A percentile compares a stretch with the other conserved stretches of the same genome.
Evolutionary conservation across 2,888 invertebrate genomes (phyloP).

Genomic region (Thymelicus lineola): DNA sequence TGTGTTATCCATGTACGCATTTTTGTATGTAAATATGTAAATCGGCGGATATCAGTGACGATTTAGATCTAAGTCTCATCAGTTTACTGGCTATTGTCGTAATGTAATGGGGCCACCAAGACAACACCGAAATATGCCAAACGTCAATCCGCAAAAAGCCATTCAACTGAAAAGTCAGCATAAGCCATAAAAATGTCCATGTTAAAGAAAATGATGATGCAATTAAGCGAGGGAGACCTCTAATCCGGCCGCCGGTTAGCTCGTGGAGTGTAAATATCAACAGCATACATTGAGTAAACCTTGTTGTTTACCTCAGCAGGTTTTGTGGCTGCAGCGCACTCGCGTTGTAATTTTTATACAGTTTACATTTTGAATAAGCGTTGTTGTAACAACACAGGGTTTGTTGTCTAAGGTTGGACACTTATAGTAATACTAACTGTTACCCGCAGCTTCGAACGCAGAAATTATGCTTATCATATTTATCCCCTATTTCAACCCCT

Average conservation of each 20-base stretch:
- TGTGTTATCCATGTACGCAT: too few relatives aligned
- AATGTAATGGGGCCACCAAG: background rate
- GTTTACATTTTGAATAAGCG: slow-evolving; percentile 8
- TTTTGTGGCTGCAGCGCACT: slow-evolving; percentile 42
- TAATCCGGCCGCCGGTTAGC: slow-evolving; percentile 46
- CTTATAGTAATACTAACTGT: too few relatives aligned
- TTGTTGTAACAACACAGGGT: background rate
- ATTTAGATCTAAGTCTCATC: too few relatives aligned
- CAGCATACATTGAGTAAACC: slow-evolving; percentile 54
- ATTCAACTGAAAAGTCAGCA: slow-evolving; percentile 27
- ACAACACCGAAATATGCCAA: background rate
- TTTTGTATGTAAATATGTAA: too few relatives aligned
- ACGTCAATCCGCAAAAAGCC: slow-evolving; percentile 24
- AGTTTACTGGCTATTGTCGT: too few relatives aligned
- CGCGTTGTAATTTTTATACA: slow-evolving; percentile 9
- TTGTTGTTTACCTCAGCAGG: slow-evolving; percentile 45
- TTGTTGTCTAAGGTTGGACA: too few relatives aligned
- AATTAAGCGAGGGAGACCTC: slow-evolving; percentile 38
- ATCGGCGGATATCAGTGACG: too few relatives aligned
- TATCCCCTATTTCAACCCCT: too few relatives aligned
- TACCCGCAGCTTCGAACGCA: too few relatives aligned
- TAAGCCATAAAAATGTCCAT: slow-evolving; percentile 35
- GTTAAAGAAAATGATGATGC: slow-evolving; percentile 35
- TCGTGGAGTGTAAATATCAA: slow-evolving; percentile 51
- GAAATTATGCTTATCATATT: too few relatives aligned